Evolutionary conservation across 92 coral and sea anemone species (phyloP).

Genomic region (Blastomussa wellsi): DNA sequence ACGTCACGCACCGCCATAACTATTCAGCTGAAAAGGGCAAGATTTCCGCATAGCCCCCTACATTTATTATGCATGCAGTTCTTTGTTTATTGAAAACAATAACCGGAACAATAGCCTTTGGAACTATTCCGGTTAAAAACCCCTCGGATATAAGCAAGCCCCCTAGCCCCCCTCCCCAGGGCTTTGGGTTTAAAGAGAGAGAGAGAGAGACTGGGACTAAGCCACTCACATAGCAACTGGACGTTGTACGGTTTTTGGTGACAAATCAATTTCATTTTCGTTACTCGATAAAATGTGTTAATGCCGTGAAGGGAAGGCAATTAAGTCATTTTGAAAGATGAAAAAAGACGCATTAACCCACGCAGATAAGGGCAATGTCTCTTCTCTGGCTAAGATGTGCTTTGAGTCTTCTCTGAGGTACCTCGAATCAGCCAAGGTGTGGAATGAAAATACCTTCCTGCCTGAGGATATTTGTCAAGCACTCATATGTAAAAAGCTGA

Average conservation of each 20-base stretch:
- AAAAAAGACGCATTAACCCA: constrained; percentile 20
- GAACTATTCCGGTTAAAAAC: too few relatives aligned
- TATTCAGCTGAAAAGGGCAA: too few relatives aligned
- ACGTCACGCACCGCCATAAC: too few relatives aligned
- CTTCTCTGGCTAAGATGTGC: constrained; percentile 72
- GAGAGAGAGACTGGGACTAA: not conserved
- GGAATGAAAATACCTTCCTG: constrained; percentile 59
- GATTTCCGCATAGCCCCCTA: too few relatives aligned
- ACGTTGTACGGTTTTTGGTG: too few relatives aligned
- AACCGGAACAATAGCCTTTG: too few relatives aligned
- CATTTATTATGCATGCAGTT: too few relatives aligned
- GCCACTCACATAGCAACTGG: too few relatives aligned
- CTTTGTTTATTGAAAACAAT: too few relatives aligned
- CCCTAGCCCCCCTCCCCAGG: too few relatives aligned
- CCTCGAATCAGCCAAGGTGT: constrained; percentile 58
- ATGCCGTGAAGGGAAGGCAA: not conserved
- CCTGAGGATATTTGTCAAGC: constrained; percentile 86
- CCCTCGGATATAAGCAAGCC: too few relatives aligned
- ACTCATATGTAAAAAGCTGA: constrained; percentile 70
- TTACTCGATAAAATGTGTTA: not conserved
- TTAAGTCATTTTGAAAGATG: constrained; percentile 3
- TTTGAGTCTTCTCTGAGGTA: constrained; percentile 68
- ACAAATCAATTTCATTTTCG: not conserved
- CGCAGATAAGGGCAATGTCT: constrained; percentile 35
- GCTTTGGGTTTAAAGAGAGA: too few relatives aligned